Evolutionary conservation across 2,888 invertebrate species (phyloP).

Genomic region (Melieria picta): DNA sequence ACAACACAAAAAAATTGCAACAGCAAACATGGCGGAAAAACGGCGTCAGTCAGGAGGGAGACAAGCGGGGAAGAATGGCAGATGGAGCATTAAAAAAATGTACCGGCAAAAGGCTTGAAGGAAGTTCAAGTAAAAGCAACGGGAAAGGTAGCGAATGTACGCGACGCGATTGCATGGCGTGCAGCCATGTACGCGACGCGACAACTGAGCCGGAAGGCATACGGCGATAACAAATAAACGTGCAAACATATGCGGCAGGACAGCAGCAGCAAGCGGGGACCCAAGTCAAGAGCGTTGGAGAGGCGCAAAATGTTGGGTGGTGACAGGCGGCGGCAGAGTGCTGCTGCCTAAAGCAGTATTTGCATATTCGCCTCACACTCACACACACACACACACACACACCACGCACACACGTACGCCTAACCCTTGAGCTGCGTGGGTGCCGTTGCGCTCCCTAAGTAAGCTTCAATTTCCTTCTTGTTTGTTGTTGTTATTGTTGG

Average conservation of each 20-base stretch:
- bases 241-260: slow-evolving; percentile 9
- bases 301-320: neutral
- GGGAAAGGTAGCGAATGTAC: no score
- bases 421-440: neutral
- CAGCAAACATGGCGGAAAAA: no score
- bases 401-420: neutral
- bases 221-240: slow-evolving; percentile 8
- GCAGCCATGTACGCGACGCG: neutral
- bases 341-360: neutral
- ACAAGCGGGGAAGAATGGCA: no score
- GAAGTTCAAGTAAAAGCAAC: no score
- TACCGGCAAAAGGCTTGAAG: no score
- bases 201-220: neutral
- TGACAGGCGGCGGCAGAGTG: neutral
- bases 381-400: neutral
- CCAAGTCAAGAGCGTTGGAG: no score
- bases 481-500: neutral
- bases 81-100: no score
- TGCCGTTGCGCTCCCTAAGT: neutral
- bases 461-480: neutral
- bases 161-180: slow-evolving; percentile 10
- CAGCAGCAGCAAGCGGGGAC: neutral
- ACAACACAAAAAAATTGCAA: no score
- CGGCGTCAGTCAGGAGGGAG: no score
- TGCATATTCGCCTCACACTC: slow-evolving; percentile 4